Evolutionary conservation across 1,140 invertebrate species (phyloP).

Genomic region (Pinna nobilis): DNA sequence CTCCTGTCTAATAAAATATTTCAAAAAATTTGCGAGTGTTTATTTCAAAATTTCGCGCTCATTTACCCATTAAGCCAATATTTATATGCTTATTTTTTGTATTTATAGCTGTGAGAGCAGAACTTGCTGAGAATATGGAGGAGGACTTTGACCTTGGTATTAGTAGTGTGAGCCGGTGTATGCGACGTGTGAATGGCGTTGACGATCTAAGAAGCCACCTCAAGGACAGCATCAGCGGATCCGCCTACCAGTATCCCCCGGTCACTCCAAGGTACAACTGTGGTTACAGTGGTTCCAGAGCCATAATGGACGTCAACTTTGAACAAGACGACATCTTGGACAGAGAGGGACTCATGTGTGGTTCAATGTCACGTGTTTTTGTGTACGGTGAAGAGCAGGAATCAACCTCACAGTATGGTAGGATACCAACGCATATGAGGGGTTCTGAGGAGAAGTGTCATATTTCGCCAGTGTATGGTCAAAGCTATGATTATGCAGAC

Average conservation of each 20-base stretch:
- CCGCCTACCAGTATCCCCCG: background rate
- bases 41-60: too few relatives aligned
- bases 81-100: too few relatives aligned
- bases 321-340: background rate
- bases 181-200: background rate
- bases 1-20: too few relatives aligned
- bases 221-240: background rate
- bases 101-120: too few relatives aligned
- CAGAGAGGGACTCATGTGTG: constrained; percentile 4
- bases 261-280: constrained; percentile 8
- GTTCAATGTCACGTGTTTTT: constrained; percentile 5
- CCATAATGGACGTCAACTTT: constrained; percentile 12
- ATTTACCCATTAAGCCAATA: too few relatives aligned
- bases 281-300: constrained; percentile 4
- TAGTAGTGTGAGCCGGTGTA: background rate
- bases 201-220: background rate
- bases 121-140: too few relatives aligned
- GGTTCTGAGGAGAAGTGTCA: background rate
- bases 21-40: too few relatives aligned
- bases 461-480: background rate
- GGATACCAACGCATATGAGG: background rate
- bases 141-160: too few relatives aligned
- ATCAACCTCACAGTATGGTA: constrained; percentile 25
- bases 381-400: background rate
- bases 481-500: background rate